Percentiles rank a stretch among this genome's conserved stretches.
Evolutionary conservation across 2,113 vertebrate species (phyloP).

Genomic region (Cynopterus brachyotis): DNA sequence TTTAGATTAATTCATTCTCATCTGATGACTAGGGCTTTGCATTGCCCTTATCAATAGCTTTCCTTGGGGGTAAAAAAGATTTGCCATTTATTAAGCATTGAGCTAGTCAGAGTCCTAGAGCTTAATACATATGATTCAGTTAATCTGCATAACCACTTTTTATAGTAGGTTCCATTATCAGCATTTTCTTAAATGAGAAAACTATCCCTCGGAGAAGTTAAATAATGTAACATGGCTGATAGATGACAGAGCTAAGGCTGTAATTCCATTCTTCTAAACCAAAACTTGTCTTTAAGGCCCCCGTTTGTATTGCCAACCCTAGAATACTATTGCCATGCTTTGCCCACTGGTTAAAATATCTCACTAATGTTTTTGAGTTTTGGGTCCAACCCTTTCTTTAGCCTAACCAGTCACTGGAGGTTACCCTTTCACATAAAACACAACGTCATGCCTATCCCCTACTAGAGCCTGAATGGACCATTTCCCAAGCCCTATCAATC

Average conservation of each 20-base stretch:
- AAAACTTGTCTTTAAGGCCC: not conserved
- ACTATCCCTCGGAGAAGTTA: not conserved
- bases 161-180: not conserved
- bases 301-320: not conserved
- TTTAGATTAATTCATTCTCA: slow-evolving; percentile 6
- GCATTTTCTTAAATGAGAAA: not conserved
- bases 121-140: not conserved
- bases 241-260: not conserved
- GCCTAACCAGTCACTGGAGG: not conserved
- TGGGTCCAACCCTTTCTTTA: not conserved
- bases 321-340: not conserved
- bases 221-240: not conserved
- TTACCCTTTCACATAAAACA: not conserved
- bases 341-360: not conserved
- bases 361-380: not conserved
- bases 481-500: not conserved
- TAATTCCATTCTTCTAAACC: not conserved
- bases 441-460: not conserved
- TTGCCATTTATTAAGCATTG: not conserved
- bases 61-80: not conserved
- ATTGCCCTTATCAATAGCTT: not conserved
- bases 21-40: not conserved
- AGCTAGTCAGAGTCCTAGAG: not conserved
- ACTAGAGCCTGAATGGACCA: not conserved
- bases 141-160: not conserved